Conservation (phyloP, 2,113 vertebrate species). For the Malurus melanocephalus region DNA sequence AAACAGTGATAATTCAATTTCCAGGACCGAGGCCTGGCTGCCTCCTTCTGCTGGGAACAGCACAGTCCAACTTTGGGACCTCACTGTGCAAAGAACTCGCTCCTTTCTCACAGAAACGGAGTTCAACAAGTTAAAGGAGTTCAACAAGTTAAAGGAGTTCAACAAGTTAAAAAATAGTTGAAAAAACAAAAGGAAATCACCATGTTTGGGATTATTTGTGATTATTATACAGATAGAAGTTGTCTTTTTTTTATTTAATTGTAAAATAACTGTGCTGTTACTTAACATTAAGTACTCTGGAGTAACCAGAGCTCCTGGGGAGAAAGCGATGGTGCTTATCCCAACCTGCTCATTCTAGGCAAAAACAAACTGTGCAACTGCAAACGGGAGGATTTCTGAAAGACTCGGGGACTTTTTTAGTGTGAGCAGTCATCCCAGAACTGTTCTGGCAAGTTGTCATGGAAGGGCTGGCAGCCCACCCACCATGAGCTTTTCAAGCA, state of each 20-base stretch:
- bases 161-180: background rate
- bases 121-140: background rate
- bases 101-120: background rate
- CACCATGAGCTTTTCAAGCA: rapidly evolving
- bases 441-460: background rate
- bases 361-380: too few species aligned
- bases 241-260: background rate
- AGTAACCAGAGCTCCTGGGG: background rate
- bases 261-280: background rate
- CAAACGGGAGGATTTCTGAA: background rate
- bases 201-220: background rate
- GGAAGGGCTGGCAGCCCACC: background rate
- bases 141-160: too few species aligned
- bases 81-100: rapidly evolving
- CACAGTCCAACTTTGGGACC: background rate
- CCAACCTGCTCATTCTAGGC: background rate
- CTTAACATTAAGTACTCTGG: background rate
- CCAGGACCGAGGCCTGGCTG: background rate
- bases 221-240: background rate
- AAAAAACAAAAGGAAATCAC: background rate
- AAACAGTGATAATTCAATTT: background rate
- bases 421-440: background rate
- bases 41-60: background rate
- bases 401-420: background rate
- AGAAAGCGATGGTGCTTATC: background rate